Percentiles rank a stretch among this genome's conserved stretches.
Conservation (phyloP, 2,888 invertebrate genomes). For the Pollenia griseotomentosa region DNA sequence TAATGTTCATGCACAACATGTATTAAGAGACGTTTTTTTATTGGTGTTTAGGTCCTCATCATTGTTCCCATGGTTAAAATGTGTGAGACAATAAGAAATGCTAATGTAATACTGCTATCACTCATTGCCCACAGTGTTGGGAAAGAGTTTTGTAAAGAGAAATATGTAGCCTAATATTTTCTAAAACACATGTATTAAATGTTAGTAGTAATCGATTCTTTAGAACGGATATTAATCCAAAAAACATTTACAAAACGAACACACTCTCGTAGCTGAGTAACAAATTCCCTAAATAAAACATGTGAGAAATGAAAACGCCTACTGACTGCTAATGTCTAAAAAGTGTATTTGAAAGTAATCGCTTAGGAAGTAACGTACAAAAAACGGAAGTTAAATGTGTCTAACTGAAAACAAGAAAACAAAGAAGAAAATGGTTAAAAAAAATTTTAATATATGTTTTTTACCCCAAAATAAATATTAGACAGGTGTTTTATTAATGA, state of each 20-base stretch:
- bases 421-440: not conserved
- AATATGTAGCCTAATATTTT: not conserved
- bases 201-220: constrained; percentile 56
- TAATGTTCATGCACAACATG: constrained; percentile 33
- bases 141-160: not conserved
- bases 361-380: not conserved
- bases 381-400: constrained; percentile 45
- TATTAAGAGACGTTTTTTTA: not conserved
- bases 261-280: not conserved
- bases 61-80: constrained; percentile 21
- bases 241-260: not conserved
- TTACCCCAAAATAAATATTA: not conserved
- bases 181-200: constrained; percentile 54
- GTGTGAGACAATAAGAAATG: constrained; percentile 26
- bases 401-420: not conserved
- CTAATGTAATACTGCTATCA: constrained; percentile 47
- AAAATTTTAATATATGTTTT: not conserved
- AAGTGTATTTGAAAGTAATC: not conserved
- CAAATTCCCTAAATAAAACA: not conserved
- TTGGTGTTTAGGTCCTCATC: not conserved
- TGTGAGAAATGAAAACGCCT: constrained; percentile 51
- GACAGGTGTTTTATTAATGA: not conserved
- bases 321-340: constrained; percentile 54
- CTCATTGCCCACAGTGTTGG: constrained; percentile 27
- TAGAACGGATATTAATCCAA: constrained; percentile 63